Evolutionary conservation across 1,140 invertebrate genomes (phyloP), one percentile per base, ranked within the genome.

Genomic region (Brachionus calyciflorus): DNA sequence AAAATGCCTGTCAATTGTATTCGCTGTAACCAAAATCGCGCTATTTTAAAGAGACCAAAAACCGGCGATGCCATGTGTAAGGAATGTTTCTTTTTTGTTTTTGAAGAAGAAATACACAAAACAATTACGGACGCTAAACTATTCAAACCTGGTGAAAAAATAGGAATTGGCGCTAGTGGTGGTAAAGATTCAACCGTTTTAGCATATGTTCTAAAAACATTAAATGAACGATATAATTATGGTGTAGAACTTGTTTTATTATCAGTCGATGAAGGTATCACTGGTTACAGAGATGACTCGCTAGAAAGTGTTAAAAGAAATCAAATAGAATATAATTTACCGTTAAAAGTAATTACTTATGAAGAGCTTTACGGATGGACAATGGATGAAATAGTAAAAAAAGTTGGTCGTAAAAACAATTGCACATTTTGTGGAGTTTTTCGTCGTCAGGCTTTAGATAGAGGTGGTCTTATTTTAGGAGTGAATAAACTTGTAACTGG

Each of bases 151-250:
- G 93, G 93, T 9, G 90, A 95, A 80, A 91, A 90, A 77, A 92
- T 99, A 21, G 96, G 95, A 4, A 90, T 99, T 55, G 96, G 92
- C 41, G 96, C 96, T 26, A 97, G 94, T 77, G 96, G 97, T 70
- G 97, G 97, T 57, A 99, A 99, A 88, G 97, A 99, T 85, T 99
- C 96, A 0, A 99, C 97, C 10, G 97, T 99, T 12, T 86, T 99
- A 40, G 96, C 87, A 2, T 83, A 87, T 92, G 89, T 96, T 2
- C 84, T 99, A 79, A 97, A 97, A 85, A 84, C 91, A 3, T 85
- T 99, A 2, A 99, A 99, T 84, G 88, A 95, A 79, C 88, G 91
- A 77, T 90, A 98, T 82, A 86, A 93, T 78, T 99, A 99, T 87
- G 92, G 91, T 12, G 85, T 99, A 0, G 90, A 97, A 60, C 86